phyloP scores from a whole-genome alignment of 2,113 vertebrate genomes.

The Vireo altiloquus region DNA sequence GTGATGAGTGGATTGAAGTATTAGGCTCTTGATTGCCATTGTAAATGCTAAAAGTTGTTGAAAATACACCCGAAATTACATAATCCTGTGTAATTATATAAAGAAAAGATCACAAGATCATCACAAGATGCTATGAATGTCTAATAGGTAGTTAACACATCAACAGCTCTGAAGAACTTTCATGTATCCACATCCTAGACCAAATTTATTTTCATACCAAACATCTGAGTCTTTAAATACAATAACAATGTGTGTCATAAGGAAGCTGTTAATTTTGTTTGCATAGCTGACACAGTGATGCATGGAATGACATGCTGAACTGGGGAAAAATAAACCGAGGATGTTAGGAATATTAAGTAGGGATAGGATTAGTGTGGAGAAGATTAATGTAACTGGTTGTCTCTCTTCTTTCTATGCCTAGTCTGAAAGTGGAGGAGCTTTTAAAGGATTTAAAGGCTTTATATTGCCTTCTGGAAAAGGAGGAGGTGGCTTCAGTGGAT shows the following conservation, averaged over 20 bases:
- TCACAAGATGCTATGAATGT: not conserved
- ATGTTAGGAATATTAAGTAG: not conserved
- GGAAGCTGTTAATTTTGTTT: conserved; percentile 1
- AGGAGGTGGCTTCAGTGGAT: conserved; percentile 72
- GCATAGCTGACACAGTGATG: not conserved
- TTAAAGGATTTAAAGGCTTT: conserved; percentile 92
- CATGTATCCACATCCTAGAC: not conserved
- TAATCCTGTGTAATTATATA: not conserved
- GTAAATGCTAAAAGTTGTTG: not conserved
- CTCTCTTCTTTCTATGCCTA: conserved; percentile 32
- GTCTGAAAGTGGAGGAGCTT: conserved; percentile 82
- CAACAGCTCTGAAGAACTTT: not conserved
- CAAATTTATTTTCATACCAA: conserved; percentile 9
- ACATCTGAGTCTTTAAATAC: not conserved
- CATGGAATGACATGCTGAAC: not conserved
- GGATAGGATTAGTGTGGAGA: not conserved
- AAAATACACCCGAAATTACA: not conserved
- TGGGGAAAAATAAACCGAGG: not conserved
- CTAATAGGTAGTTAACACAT: not conserved
- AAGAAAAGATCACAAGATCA: no score
- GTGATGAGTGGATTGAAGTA: not conserved
- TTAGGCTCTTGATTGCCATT: not conserved
- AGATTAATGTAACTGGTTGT: not conserved
- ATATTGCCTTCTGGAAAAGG: conserved; percentile 59
- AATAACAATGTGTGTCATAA: not conserved